Base-by-base conservation (phyloP, 2,888 invertebrate species). In the Diaperis boleti region DNA sequence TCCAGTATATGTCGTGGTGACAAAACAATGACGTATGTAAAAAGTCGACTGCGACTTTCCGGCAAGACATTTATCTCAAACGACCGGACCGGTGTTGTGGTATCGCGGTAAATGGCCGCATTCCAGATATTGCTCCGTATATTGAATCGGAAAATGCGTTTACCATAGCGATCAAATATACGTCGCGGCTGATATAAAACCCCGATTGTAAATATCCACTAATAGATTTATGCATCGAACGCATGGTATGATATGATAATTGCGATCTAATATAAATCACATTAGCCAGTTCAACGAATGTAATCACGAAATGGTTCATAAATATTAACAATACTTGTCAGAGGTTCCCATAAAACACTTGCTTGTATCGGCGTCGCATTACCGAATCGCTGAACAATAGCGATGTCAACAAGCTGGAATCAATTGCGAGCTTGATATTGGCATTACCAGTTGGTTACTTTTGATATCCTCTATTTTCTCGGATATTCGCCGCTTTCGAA, bases 301-400 rank as follows among this genome's bases (percentile, higher is more conserved):
- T 69, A 69, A 73, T 73, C 72, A 66, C 60, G 70, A 67, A 67
- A 71, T 69, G 70, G 68, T 69, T 70, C 73, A 75, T 74, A 73
- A 75, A 74, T 72, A 75, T 73, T 73, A 73, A 74, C 75, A 75
- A 74, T 75, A 74, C 72, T 73, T 74, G 76, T 74, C 76, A 73
- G 68, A 70, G 69, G 69, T 71, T 66, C 69, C 68, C 72, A 71
- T 74, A 74, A 72, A 72, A 68, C 62, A 61, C 35, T 54, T 64
- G 47, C 52, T 52, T 59, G 41, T 64, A 65, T 65, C 63, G 64
- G 49, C 47, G 62, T 42, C 59, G 62, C 62, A 59, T 67, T 65
- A 66, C 61, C 66, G 67, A 62, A 64, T 60, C 47, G 59, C 37
- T 18, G 65, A 66, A 69, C 70, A 69, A 68, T 69, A 60, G 57